A percentile compares a stretch with the other conserved stretches of the same genome.
Evolutionary conservation across 1,140 invertebrate species (phyloP).

Genomic region (Neodiprion fabricii): DNA sequence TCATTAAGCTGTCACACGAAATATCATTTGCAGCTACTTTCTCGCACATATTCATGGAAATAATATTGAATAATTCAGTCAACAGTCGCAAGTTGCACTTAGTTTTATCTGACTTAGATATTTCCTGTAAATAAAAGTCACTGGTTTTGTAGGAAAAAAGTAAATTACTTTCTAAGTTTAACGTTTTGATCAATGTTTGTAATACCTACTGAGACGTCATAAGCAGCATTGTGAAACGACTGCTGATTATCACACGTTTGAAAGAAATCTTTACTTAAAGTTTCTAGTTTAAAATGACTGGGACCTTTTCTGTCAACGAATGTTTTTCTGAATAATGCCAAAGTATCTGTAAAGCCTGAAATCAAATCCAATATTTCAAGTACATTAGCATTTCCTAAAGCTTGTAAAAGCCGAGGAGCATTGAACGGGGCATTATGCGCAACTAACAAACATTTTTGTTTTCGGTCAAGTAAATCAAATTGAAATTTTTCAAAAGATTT

Average conservation of each 20-base stretch:
- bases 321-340: conserved; percentile 16
- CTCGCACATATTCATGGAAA: conserved; percentile 22
- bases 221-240: conserved; percentile 23
- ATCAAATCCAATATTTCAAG: conserved; percentile 18
- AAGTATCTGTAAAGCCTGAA: conserved; percentile 20
- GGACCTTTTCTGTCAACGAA: conserved; percentile 22
- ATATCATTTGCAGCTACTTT: conserved; percentile 24
- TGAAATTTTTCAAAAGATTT: conserved; percentile 20
- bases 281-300: conserved; percentile 22
- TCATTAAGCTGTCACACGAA: conserved; percentile 22
- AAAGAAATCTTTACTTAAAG: conserved; percentile 20
- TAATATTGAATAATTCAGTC: conserved; percentile 17
- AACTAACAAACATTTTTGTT: conserved; percentile 20
- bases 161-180: conserved; percentile 19
- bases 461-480: conserved; percentile 19
- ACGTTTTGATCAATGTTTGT: conserved; percentile 19
- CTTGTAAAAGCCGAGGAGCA: conserved; percentile 21
- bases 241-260: conserved; percentile 18
- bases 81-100: conserved; percentile 16
- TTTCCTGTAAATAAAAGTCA: conserved; percentile 15
- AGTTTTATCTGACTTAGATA: conserved; percentile 22
- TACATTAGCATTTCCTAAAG: conserved; percentile 16
- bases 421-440: conserved; percentile 21
- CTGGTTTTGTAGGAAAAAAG: conserved; percentile 7
- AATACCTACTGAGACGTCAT: conserved; percentile 17